These are phyloP conservation scores for Drosophila conformis DNA, from an alignment of 2,888 invertebrate species.

Conservation along the genomic window DNA sequence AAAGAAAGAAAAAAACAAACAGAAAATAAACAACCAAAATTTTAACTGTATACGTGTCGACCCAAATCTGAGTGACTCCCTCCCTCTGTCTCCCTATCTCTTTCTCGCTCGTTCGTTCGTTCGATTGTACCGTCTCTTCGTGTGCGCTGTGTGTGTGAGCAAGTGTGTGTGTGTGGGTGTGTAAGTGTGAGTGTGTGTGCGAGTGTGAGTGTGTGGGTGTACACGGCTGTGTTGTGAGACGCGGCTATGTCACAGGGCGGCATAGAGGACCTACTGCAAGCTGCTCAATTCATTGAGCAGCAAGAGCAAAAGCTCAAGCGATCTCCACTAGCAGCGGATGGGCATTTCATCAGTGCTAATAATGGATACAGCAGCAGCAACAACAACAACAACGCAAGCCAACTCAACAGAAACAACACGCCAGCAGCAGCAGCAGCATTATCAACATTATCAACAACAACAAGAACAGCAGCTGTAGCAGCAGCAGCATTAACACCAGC, in stretches of 20 bases:
- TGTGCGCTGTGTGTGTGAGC: constrained; percentile 20
- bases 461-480: constrained; percentile 47
- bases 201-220: constrained; percentile 33
- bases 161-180: constrained; percentile 22
- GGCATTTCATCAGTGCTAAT: constrained; percentile 39
- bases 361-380: constrained; percentile 42
- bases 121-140: constrained; percentile 14
- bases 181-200: constrained; percentile 10
- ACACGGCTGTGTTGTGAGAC: constrained; percentile 39
- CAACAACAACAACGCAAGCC: constrained; percentile 68
- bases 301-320: constrained; percentile 74
- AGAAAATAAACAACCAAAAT: constrained; percentile 24
- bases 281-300: constrained; percentile 80
- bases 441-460: constrained; percentile 45
- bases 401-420: constrained; percentile 67
- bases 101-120: constrained; percentile 8
- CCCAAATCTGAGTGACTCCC: constrained; percentile 45
- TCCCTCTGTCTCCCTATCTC: constrained; percentile 11
- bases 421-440: constrained; percentile 43
- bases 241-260: constrained; percentile 76
- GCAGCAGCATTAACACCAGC: constrained; percentile 14
- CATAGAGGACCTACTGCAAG: constrained; percentile 81
- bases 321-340: constrained; percentile 54
- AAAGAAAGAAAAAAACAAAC: constrained; percentile 18
- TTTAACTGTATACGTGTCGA: constrained; percentile 64